Evolutionary conservation across 2,888 invertebrate species (phyloP), one percentile per base, ranked within the genome.

Genomic region (Patella depressa): DNA sequence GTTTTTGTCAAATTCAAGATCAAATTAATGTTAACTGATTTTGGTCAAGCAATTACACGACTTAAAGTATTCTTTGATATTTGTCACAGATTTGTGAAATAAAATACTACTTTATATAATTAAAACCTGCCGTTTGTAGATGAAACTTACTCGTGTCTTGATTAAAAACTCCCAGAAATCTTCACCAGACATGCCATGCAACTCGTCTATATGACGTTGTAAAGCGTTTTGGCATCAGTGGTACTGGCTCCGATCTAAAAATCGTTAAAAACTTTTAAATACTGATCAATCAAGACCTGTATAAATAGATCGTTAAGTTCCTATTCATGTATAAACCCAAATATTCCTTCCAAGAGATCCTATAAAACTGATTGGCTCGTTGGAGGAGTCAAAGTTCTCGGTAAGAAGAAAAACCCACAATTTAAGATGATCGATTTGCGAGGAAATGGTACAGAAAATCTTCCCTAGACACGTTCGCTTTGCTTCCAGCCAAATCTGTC

Each of bases 281-380:
- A 59, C 59, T 9, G 59, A 59, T 59, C 59, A 59, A 59, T 59
- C 59, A 59, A 5, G 12, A 19, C 17, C n/a, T 59, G 59, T 59
- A 59, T 59, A 59, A 59, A 59, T 59, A 59, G 59, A 59, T 59
- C 59, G 59, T 59, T 59, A 59, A 59, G 59, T 59, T 59, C 19
- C 59, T 59, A 59, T 59, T 59, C 59, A 59, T 59, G 59, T 59
- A 19, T 17, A 59, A 59, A 19, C 19, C 59, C 11, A 59, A 59
- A 59, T 59, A 9, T 59, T 59, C 59, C 59, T 59, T 59, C 59
- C 19, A 19, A 59, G n/a, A 19, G 59, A 59, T 59, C 59, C 59
- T 59, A 59, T 59, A 59, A 59, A 59, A 59, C 59, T 59, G 59
- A 59, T 59, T 59, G 59, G n/a, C 19, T 59, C 59, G 17, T 19